Percentiles rank a stretch among this genome's conserved stretches.
Conservation (phyloP, 1,140 invertebrate species). For the Triops longicaudatus region DNA sequence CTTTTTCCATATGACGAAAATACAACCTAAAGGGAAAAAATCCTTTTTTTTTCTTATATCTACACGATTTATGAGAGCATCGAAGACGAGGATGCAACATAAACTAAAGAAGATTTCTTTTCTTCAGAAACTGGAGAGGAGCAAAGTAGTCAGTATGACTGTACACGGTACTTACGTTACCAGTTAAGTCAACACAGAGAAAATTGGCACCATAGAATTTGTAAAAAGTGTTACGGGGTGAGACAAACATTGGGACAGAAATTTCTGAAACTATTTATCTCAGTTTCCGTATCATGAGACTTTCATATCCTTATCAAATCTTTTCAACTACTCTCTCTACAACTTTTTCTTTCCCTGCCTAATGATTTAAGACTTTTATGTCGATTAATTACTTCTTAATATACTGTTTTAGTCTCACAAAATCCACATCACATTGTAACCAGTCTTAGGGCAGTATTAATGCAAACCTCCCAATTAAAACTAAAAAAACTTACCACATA, state of each 20-base stretch:
- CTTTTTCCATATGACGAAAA: neutral
- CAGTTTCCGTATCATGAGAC: too few species aligned
- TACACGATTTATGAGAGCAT: neutral
- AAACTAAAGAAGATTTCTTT: neutral
- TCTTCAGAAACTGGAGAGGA: neutral
- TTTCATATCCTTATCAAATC: too few species aligned
- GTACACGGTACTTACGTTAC: neutral
- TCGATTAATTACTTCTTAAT: too few species aligned
- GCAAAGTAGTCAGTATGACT: constrained; percentile 9
- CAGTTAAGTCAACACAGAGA: neutral
- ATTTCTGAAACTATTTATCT: too few species aligned
- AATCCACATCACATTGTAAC: too few species aligned
- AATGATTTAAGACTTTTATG: too few species aligned
- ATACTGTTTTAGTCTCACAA: too few species aligned
- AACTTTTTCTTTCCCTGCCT: too few species aligned
- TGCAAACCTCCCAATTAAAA: too few species aligned
- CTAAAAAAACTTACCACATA: too few species aligned
- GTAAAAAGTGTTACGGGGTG: neutral
- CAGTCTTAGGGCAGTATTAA: too few species aligned
- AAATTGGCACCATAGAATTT: constrained; percentile 12
- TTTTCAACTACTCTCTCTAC: too few species aligned
- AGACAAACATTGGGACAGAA: neutral
- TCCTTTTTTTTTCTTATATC: neutral
- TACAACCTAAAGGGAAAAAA: neutral
- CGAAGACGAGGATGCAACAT: neutral